These are phyloP conservation scores for Chunga burmeisteri DNA, from an alignment of 2,113 vertebrate genomes.

Conservation along the genomic window DNA sequence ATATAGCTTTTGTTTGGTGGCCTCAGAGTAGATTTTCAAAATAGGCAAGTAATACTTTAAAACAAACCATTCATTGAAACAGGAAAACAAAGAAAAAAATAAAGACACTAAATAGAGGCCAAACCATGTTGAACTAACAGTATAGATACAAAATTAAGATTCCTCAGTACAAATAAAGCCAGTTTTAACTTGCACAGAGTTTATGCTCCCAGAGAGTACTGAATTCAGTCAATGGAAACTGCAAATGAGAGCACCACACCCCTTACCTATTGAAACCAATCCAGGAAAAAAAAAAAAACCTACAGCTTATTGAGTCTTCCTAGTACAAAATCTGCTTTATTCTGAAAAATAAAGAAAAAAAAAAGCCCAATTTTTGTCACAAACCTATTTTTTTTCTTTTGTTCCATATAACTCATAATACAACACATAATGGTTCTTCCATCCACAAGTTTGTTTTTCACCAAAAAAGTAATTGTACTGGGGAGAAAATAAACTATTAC, in stretches of 20 bases:
- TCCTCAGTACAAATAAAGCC: neutral
- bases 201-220: neutral
- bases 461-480: neutral
- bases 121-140: neutral
- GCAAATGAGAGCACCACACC: neutral
- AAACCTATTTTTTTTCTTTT: neutral
- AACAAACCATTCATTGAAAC: neutral
- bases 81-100: neutral
- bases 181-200: neutral
- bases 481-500: neutral
- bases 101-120: neutral
- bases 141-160: neutral
- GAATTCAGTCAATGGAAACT: neutral
- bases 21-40: neutral
- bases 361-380: neutral
- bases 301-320: neutral
- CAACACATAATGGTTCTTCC: neutral
- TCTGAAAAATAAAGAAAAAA: neutral
- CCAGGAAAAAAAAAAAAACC: neutral
- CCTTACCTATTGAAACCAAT: neutral
- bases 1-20: neutral
- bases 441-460: neutral
- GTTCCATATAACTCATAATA: neutral
- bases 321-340: neutral
- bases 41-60: neutral